Base-by-base conservation (phyloP, 1,140 invertebrate genomes). In the Monomorium pharaonis region DNA sequence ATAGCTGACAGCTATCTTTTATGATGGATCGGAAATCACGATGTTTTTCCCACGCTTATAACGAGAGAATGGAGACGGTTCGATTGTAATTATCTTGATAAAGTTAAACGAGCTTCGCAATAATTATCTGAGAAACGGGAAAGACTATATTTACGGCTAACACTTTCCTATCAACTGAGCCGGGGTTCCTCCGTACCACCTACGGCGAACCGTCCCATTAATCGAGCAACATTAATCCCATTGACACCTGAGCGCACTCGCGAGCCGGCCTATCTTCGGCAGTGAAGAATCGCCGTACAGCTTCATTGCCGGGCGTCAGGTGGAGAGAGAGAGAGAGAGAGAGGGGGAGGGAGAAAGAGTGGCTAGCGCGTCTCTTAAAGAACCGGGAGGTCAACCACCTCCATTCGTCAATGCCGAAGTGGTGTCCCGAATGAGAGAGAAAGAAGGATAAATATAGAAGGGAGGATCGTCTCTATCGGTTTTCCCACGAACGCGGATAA, bases 381-480 rank as follows among this genome's bases (percentile, higher is more conserved):
- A 86, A 88, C 63, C 12, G 67, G 18, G 60, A 85, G 58, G 74
- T 88, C 86, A 74, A 47, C 24, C 67, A 76, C 44, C 83, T 88
- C 84, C 47, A 88, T 89, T 89, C 60, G 62, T 89, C 75, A 85
- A 85, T 80, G 76, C 63, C 62, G 63, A 37, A 77, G 84, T 72
- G 44, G 63, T 74, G 75, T 60, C 21, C 37, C 62, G 78, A 78
- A 70, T 54, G 58, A 67, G 54, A 87, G 74, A 80, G 84, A 56
- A 47, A 80, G 51, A 78, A 58, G 27, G 33, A 70, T 14, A 9
- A 24, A 60, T 33, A 42, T n/a, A 9, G n/a, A 18, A 18, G 18
- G 24, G 18, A 86, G 10, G 67, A 84, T 85, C 62, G 88, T 77
- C 47, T 60, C 69, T 62, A 87, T 87, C 83, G 81, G 70, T 89